phyloP scores from a whole-genome alignment of 2,797 vertebrate species.

The Syndactyla subalaris region DNA sequence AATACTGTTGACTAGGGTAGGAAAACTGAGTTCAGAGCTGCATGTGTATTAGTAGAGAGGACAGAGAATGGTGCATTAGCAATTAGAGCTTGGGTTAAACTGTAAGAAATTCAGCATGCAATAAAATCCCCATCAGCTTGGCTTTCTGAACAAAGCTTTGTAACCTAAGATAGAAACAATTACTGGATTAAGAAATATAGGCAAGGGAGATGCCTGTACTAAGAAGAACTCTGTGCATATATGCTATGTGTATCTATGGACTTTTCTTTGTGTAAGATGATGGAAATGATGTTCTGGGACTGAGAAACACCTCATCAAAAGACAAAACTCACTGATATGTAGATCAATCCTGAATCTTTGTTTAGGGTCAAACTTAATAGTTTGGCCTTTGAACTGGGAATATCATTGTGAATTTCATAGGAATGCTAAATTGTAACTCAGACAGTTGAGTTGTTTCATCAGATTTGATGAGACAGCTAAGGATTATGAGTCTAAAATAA shows the following conservation, averaged over 20 bases:
- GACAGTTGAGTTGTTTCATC: background rate
- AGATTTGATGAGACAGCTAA: background rate
- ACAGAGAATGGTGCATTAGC: background rate
- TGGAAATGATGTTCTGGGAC: background rate
- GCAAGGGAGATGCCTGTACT: background rate
- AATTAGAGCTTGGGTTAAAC: background rate
- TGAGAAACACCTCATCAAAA: background rate
- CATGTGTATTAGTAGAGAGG: background rate
- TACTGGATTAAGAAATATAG: background rate
- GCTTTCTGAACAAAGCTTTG: background rate
- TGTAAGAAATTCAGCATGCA: background rate
- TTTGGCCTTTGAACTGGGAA: background rate
- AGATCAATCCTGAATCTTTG: background rate
- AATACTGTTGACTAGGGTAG: background rate
- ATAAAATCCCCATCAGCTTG: background rate
- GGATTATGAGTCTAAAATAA: conserved; percentile 14
- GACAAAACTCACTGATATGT: background rate
- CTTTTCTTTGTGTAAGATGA: background rate
- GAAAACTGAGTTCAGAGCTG: background rate
- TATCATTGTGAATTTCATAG: background rate
- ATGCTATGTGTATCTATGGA: background rate
- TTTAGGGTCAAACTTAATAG: background rate
- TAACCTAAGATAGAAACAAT: background rate
- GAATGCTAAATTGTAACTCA: background rate
- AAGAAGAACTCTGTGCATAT: background rate